phyloP scores from a whole-genome alignment of 2,113 vertebrate species.

The Phaetusa simplex region DNA sequence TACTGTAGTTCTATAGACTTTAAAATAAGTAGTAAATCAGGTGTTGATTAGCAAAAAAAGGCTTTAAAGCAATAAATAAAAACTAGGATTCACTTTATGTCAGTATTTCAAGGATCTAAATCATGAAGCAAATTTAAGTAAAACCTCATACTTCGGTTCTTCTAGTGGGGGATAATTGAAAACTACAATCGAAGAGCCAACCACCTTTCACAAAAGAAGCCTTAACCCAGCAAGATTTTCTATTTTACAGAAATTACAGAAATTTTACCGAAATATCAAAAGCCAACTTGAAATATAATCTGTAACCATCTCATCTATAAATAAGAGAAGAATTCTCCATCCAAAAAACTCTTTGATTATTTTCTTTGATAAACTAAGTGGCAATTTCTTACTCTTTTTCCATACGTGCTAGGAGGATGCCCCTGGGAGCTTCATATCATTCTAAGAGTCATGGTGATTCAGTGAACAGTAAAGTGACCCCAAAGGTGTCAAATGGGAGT shows the following conservation, averaged over 20 bases:
- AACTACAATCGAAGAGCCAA: neutral
- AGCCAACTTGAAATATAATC: neutral
- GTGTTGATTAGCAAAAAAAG: neutral
- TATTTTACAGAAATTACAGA: neutral
- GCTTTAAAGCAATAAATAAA: neutral
- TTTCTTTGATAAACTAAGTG: neutral
- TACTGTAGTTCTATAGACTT: neutral
- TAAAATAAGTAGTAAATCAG: neutral
- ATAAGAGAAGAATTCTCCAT: neutral
- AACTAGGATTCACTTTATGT: neutral
- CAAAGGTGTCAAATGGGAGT: neutral
- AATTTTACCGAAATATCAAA: neutral
- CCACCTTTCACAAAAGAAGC: neutral
- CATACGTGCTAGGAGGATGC: neutral
- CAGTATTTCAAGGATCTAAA: neutral
- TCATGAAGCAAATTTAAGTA: neutral
- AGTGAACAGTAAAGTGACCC: neutral
- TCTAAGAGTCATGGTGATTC: neutral
- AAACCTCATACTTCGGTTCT: neutral
- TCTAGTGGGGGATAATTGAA: neutral
- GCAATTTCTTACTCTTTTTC: neutral
- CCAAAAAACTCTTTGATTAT: neutral
- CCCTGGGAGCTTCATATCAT: neutral
- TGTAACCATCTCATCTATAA: neutral
- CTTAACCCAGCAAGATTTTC: neutral